Percentiles rank a stretch among this genome's conserved stretches.
phyloP scores from a whole-genome alignment of 2,113 vertebrate genomes.

The Hyperopisus bebe region DNA sequence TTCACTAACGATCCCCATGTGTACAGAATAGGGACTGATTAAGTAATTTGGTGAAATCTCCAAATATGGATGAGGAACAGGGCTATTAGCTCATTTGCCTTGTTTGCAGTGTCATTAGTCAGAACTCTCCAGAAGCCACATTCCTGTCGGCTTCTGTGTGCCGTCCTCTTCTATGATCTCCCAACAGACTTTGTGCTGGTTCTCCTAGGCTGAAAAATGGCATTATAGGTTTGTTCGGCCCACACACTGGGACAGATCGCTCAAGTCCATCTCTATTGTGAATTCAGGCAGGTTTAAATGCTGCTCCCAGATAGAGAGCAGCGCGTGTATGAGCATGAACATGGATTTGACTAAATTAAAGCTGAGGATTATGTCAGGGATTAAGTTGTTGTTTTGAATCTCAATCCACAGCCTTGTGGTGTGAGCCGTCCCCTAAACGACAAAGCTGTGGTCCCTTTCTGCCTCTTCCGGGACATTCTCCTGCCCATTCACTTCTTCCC shows the following conservation, averaged over 20 bases:
- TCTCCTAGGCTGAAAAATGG: neutral
- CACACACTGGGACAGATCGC: neutral
- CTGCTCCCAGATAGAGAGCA: slow-evolving; percentile 38
- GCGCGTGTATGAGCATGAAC: slow-evolving; percentile 49
- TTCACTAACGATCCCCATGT: neutral
- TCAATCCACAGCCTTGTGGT: slow-evolving; percentile 41
- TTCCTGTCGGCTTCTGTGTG: neutral
- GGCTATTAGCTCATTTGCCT: neutral
- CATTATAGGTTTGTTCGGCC: neutral
- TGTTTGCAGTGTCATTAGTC: neutral
- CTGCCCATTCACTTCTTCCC: slow-evolving; percentile 31
- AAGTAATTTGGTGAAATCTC: neutral
- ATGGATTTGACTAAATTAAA: slow-evolving; percentile 62
- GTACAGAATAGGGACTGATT: neutral
- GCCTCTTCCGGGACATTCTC: slow-evolving; percentile 30
- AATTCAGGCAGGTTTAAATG: slow-evolving; percentile 33
- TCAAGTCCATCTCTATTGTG: neutral
- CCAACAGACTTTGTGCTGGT: neutral
- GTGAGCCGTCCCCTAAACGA: slow-evolving; percentile 41
- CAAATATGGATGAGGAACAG: neutral
- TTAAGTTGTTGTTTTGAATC: slow-evolving; percentile 62
- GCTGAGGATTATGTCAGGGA: slow-evolving; percentile 62
- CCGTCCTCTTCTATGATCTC: neutral
- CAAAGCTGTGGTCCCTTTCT: slow-evolving; percentile 41
- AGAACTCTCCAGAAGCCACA: neutral